A percentile compares a stretch with the other conserved stretches of the same genome.
Conservation (phyloP, 1,140 invertebrate species). For the Thaumetopoea pityocampa region DNA sequence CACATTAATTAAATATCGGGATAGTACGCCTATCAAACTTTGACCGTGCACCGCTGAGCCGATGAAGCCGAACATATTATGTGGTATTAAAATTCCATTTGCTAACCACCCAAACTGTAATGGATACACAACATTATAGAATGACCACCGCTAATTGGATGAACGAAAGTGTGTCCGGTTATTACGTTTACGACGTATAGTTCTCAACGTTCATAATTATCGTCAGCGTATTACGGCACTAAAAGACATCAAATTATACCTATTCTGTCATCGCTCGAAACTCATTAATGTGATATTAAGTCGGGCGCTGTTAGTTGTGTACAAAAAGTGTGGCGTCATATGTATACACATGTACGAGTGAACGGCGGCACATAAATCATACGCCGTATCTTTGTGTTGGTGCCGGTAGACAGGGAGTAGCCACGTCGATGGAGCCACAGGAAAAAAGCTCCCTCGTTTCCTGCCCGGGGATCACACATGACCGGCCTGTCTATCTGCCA, state of each 20-base stretch:
- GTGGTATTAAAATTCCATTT: slow-evolving; percentile 73
- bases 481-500: slow-evolving; percentile 74
- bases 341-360: slow-evolving; percentile 60
- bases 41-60: slow-evolving; percentile 68
- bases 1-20: slow-evolving; percentile 68
- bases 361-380: slow-evolving; percentile 62
- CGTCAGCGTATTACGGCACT: slow-evolving; percentile 24
- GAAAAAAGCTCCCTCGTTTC: slow-evolving; percentile 72
- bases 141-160: slow-evolving; percentile 37
- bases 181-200: slow-evolving; percentile 7
- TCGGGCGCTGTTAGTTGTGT: slow-evolving; percentile 39
- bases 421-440: slow-evolving; percentile 60
- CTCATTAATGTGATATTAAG: slow-evolving; percentile 39
- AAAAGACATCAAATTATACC: slow-evolving; percentile 17
- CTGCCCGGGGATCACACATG: slow-evolving; percentile 72
- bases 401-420: slow-evolving; percentile 45
- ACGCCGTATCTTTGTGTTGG: slow-evolving; percentile 53
- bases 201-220: slow-evolving; percentile 17
- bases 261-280: slow-evolving; percentile 31
- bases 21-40: slow-evolving; percentile 72
- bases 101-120: slow-evolving; percentile 52
- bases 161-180: slow-evolving; percentile 17
- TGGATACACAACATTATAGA: slow-evolving; percentile 39
- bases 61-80: slow-evolving; percentile 69
- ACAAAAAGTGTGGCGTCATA: slow-evolving; percentile 50